Base-by-base conservation (phyloP, 37 sponge, comb jelly and placozoan species). In the Agelas oroides region DNA sequence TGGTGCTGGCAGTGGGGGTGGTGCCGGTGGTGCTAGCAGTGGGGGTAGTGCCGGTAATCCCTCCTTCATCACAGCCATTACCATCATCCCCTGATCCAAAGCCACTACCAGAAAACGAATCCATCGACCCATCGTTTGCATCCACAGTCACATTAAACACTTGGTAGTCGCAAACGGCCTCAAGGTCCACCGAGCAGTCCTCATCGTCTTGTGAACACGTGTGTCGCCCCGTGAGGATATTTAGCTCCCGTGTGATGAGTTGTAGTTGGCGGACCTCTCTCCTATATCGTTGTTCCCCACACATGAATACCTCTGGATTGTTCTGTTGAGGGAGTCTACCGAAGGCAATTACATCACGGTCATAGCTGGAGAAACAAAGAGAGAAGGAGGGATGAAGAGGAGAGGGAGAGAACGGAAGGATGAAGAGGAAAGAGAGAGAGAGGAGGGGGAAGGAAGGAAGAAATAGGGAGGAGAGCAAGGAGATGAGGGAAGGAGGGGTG, bases 131-230 rank as follows among this genome's bases (percentile, higher is more conserved):
- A 8, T 46, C 46, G 8, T 8, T 46, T 8, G 8, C 3, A 8
- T 46, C 46, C 46, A 46, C 8, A 12, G 46, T 46, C 46, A 46
- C 46, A 8, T 8, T 8, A 12, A 8, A 8, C 8, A 8, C 46
- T 8, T 46, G 46, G 34, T 30, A 67, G 68, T 67, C 33, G 11
- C 68, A 67, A 6, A 30, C 27, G 14, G 32, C 19, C 1, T 67
- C 33, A 3, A 46, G 46, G 68, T 67, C 11, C 5, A 67, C 68
- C 1, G 3, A 1, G 33, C 76, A 76, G 30, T 76, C 76, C 76
- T 76, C 76, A 57, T 76, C 76, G 30, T 76, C 76, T 33, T 3
- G 53, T 28, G 33, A 57, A 28, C 76, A 76, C 21, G 76, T 57
- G n/a, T 18, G 21, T 5, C 30, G 8, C 21, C 59, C 52, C 19